Base-by-base conservation (phyloP, 2,888 invertebrate species). In the Suillia variegata region DNA sequence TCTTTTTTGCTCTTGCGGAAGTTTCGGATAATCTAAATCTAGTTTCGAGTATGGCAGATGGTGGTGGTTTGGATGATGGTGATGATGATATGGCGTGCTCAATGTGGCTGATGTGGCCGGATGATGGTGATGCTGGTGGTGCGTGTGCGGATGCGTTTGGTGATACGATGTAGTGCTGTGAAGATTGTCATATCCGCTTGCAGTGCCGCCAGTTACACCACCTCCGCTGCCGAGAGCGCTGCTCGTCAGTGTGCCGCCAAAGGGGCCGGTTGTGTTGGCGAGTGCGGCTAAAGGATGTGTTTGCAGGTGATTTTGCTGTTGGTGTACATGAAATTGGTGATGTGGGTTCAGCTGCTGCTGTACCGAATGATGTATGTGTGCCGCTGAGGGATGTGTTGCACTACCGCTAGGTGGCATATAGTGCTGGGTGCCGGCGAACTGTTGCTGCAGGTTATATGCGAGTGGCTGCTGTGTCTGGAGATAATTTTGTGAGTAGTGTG, bases 21-120 rank as follows among this genome's bases (percentile, higher is more conserved):
- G 75, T 80, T 82, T 82, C 74, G 78, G 79, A 72, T 82, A 82
- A 78, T 82, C 82, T 82, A 82, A 82, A 78, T 82, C 82, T 82
- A 82, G 74, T 82, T 82, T 81, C 73, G 82, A 79, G 70, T 80
- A 80, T 79, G 80, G 80, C 76, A 78, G 69, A 66, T 78, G 79
- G 67, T 76, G 75, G 55, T 76, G 76, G 38, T 66, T 65, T 64
- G 68, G 61, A n/a, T n/a, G n/a, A n/a, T n/a, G n/a, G n/a, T n/a
- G 79, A 67, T 76, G 75, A 56, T 76, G 76, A 33, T 66, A 66
- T 64, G 68, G 61, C 61, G 64, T 62, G 57, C 61, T 66, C 61
- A 67, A 64, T 61, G 67, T 59, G 51, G 63, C 56, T 50, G 62
- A 56, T 34, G 61, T 54, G 58, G 66, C 58, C 54, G 64, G 54